phyloP scores from a whole-genome alignment of 2,888 invertebrate genomes.

The Thecophora atra region DNA sequence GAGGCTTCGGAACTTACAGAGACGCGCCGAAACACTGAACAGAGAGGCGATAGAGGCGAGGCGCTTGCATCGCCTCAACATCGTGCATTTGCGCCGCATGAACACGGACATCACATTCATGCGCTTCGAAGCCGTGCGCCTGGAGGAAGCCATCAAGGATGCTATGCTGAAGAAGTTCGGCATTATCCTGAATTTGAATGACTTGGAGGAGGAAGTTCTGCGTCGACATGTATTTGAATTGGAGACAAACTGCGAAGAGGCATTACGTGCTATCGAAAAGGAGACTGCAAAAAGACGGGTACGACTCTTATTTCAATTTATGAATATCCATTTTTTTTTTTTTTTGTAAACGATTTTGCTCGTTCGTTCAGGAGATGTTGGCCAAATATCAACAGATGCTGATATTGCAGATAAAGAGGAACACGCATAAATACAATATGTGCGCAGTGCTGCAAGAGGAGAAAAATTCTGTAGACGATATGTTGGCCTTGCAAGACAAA shows the following conservation, averaged over 20 bases:
- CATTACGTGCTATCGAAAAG: slow-evolving; percentile 65
- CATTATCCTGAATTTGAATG: slow-evolving; percentile 67
- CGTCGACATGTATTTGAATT: slow-evolving; percentile 69
- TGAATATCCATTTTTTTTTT: too few relatives aligned
- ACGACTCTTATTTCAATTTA: too few relatives aligned
- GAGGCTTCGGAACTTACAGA: slow-evolving; percentile 70
- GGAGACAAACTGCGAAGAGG: slow-evolving; percentile 67
- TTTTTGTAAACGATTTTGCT: slow-evolving; percentile 7
- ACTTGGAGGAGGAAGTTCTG: slow-evolving; percentile 70
- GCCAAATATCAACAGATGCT: slow-evolving; percentile 61
- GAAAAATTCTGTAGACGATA: slow-evolving; percentile 66
- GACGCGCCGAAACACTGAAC: slow-evolving; percentile 73
- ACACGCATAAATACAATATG: slow-evolving; percentile 70
- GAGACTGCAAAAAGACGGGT: slow-evolving; percentile 66
- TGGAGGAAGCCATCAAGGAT: slow-evolving; percentile 69
- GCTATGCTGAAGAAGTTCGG: slow-evolving; percentile 72
- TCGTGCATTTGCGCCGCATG: slow-evolving; percentile 76
- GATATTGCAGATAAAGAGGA: slow-evolving; percentile 67
- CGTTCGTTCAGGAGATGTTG: slow-evolving; percentile 46
- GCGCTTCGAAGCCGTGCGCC: slow-evolving; percentile 69
- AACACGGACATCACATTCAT: slow-evolving; percentile 75
- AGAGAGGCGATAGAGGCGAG: slow-evolving; percentile 74
- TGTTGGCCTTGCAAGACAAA: slow-evolving; percentile 64
- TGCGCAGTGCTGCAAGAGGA: slow-evolving; percentile 70
- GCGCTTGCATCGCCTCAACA: slow-evolving; percentile 74